Base-by-base conservation (phyloP, 2,113 vertebrate species). In the Parus major region DNA sequence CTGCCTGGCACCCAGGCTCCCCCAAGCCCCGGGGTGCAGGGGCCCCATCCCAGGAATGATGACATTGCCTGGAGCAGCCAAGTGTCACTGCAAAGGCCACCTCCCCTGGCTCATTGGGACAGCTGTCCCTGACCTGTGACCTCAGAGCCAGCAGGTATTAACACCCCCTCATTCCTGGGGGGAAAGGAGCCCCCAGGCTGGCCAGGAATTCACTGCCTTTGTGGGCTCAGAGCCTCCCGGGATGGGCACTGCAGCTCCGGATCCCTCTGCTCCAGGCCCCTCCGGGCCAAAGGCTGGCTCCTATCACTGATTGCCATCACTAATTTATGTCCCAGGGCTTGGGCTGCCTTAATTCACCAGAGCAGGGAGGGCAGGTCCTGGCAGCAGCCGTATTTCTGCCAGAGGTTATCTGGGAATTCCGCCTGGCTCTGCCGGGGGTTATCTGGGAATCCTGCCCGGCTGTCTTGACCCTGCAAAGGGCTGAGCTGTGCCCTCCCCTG, bases 1-100 rank as follows among this genome's bases (percentile, higher is more conserved):
- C 60, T 15, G 21, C 49, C 31, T 31, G 76, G 44, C 66, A 72
- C 28, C 42, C 39, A 20, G 66, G 15, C 5, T 5, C 28, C 23
- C 35, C 20, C 55, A 70, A 50, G 9, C 19, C 39, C 33, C 0
- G 0, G 22, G 14, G 33, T 52, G 44, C 36, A 0, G 2, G 71
- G 11, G 27, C 33, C 65, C 20, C 86, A 47, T 53, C 24, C 61
- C 0, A 0, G 78, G 79, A 42, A 20, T 7, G 35, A 63, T 35
- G 78, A 18, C 0, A 1, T 6, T 59, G 81, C 60, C 78, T 21
- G 4, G 41, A 66, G 63, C 16, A 5, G 82, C 57, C 61, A 46
- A 10, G 61, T 88, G 90, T 97, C 95, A 93, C 81, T 82, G 88
- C 92, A 96, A 84, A 95, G 88, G 95, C 31, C 81, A 72, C 64